phyloP scores from a whole-genome alignment of 1,140 invertebrate genomes.

The Vanessa atalanta region DNA sequence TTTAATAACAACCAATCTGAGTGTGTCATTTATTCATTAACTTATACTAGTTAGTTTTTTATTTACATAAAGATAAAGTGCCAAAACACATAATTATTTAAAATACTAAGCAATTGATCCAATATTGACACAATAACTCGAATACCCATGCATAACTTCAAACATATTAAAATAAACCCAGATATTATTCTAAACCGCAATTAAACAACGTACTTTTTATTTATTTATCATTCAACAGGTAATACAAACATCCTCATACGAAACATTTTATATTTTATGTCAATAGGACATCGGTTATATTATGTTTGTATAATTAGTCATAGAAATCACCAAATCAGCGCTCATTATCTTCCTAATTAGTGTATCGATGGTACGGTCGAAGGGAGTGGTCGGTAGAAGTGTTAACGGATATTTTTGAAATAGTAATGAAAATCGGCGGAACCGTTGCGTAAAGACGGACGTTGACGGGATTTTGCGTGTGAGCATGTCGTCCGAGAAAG shows the following conservation, averaged over 20 bases:
- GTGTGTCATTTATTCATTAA: too few relatives aligned
- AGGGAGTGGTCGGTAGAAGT: conserved; percentile 50
- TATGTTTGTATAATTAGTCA: conserved; percentile 62
- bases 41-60: too few relatives aligned
- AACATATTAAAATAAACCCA: neutral
- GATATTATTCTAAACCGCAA: neutral
- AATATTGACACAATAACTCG: neutral
- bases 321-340: conserved; percentile 38
- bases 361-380: conserved; percentile 25
- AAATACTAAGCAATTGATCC: too few relatives aligned
- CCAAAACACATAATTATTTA: too few relatives aligned
- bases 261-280: conserved; percentile 32
- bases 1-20: too few relatives aligned
- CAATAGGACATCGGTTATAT: conserved; percentile 59
- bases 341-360: conserved; percentile 54
- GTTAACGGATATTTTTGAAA: conserved; percentile 39
- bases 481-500: conserved; percentile 73
- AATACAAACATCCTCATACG: conserved; percentile 15
- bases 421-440: conserved; percentile 62
- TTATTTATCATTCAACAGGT: conserved; percentile 23
- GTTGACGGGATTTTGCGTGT: conserved; percentile 45
- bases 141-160: neutral
- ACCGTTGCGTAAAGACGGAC: conserved; percentile 48
- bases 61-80: too few relatives aligned
- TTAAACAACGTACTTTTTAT: conserved; percentile 15